Evolutionary conservation across 2,888 invertebrate genomes (phyloP), one percentile per base, ranked within the genome.

Genomic region (Agriopis aurantiaria): DNA sequence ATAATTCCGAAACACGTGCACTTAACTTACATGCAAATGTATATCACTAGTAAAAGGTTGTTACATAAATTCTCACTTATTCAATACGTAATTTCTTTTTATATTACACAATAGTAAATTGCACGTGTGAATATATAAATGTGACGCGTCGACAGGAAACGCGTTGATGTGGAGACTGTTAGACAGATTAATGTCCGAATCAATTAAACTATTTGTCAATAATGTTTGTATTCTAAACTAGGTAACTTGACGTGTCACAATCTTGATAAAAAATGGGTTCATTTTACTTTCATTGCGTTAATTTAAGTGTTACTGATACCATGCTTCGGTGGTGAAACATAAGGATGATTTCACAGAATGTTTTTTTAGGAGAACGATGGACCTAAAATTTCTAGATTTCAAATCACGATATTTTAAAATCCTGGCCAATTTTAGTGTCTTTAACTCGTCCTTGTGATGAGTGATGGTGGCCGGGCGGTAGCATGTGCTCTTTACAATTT

Each of bases 41-140:
- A 53, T 56, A 59, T 53, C 63, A 55, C 0, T 62, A 11, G 56
- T 58, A 61, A 57, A 33, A 58, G 61, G 48, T 53, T 14, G 59
- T 70, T 70, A 66, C 70, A 66, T 70, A 67, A 75, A 76, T 62
- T 68, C 65, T 65, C 73, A 69, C 68, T 62, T 73, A 73, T 55
- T 60, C 66, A 60, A 57, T 69, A 65, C 78, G 76, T 79, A 81
- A 79, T 82, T 78, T 81, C 79, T 84, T 84, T 81, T 83, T 84
- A 80, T 80, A 81, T 88, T 87, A 79, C 85, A 85, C 85, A 88
- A 89, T 85, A 76, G 82, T 87, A 88, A 89, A 89, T 88, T 85
- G 85, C 81, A 71, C 79, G 79, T 75, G 81, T 79, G 79, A 81
- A 83, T 81, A 52, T 63, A 70, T 45, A 61, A 65, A 65, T 81